Base-by-base conservation (phyloP, 2,113 vertebrate genomes). In the Emydura subglobosa region DNA sequence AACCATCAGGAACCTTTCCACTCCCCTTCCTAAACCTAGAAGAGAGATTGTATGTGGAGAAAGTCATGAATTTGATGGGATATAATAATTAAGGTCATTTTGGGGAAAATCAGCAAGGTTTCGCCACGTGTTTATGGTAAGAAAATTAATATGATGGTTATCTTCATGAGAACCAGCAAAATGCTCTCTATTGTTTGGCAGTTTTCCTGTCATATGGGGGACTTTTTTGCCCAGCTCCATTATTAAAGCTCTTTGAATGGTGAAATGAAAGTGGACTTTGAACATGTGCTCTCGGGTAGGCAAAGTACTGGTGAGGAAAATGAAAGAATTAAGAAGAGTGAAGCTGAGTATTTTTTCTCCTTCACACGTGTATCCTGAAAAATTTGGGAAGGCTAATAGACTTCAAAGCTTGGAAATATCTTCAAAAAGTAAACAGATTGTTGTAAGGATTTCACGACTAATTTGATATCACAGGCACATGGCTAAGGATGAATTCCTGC, bases 391-490 rank as follows among this genome's bases (percentile, higher is more conserved):
- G 31, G 21, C 3, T 83, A 49, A 21, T 6, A 79, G 50, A 80
- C 19, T 53, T 42, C 49, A 86, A 21, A 19, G 42, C 24, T 44
- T 14, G 34, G 54, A 57, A 79, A 49, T 10, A 22, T 10, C 29
- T n/a, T 68, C 79, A 11, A 24, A 57, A 42, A 76, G 53, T 1
- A 3, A 47, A 6, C 0, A 5, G 8, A 4, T 1, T 10, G 6
- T 3, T 12, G 85, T 50, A 25, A 61, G 79, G 59, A 24, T 0
- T 1, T 78, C 81, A 16, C 0, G 0, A 39, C 13, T 25, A n/a
- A 9, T 3, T 57, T 3, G 54, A 21, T 31, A 16, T 0, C 34
- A 16, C 44, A 34, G 49, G 68, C 83, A 89, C 42, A 83, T 24
- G 50, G 59, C 68, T 89, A 80, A 7, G 50, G 44, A 44, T 79